Evolutionary conservation across 2,797 vertebrate genomes (phyloP).

Genomic region (Morelia viridis): DNA sequence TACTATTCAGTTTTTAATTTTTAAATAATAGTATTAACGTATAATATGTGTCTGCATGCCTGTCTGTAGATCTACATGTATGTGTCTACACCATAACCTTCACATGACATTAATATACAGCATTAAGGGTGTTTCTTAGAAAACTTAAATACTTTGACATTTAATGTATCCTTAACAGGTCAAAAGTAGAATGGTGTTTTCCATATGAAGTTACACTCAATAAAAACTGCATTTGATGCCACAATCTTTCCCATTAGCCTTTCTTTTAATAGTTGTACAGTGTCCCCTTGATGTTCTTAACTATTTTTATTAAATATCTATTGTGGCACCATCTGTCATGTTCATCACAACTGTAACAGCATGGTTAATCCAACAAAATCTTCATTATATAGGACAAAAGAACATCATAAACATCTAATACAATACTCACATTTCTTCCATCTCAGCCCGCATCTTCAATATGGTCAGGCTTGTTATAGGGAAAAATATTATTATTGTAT

Average conservation of each 20-base stretch:
- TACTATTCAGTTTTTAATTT: background rate
- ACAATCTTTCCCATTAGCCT: background rate
- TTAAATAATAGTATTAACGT: background rate
- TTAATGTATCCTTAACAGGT: background rate
- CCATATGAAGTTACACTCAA: background rate
- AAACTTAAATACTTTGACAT: background rate
- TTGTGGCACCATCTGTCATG: background rate
- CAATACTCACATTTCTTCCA: background rate
- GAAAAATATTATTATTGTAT: background rate
- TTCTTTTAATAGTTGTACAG: background rate
- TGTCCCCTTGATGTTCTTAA: background rate
- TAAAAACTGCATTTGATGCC: background rate
- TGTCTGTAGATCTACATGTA: background rate
- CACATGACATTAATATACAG: background rate
- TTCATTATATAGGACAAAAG: background rate
- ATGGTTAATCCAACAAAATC: background rate
- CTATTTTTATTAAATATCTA: background rate
- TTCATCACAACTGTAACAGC: background rate
- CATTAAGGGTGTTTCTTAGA: background rate
- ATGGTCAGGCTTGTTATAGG: background rate
- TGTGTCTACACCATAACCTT: background rate
- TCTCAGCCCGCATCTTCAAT: background rate
- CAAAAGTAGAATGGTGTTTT: background rate
- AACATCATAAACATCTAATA: background rate
- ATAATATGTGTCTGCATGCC: background rate